Conservation (phyloP, 2,888 invertebrate species). For the Clistopyga incitator region DNA sequence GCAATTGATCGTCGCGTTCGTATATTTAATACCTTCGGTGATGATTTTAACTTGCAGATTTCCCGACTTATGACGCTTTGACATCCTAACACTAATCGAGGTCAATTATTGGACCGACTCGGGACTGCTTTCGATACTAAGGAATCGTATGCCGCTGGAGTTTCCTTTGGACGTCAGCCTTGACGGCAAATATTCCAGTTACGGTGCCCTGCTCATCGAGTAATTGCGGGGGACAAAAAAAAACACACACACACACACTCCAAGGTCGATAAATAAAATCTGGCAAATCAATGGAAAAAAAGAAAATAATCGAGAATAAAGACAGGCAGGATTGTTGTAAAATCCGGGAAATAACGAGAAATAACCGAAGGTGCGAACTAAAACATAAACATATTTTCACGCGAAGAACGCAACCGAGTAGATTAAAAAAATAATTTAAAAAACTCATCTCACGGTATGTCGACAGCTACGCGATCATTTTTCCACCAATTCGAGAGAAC, state of each 20-base stretch:
- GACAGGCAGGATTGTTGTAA: constrained; percentile 38
- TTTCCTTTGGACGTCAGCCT: constrained; percentile 85
- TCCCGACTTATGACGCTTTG: constrained; percentile 93
- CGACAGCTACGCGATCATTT: constrained; percentile 23
- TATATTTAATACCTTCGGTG: constrained; percentile 22
- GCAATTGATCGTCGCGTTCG: background rate
- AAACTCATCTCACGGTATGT: constrained; percentile 4
- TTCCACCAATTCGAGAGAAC: constrained; percentile 2
- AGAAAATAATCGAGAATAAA: constrained; percentile 11
- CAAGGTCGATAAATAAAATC: background rate
- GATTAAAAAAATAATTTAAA: background rate
- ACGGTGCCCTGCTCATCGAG: constrained; percentile 88
- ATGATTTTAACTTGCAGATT: constrained; percentile 85
- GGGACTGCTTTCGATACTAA: constrained; percentile 75
- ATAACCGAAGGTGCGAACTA: background rate
- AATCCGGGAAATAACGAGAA: background rate
- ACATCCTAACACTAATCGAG: constrained; percentile 82
- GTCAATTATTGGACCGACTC: constrained; percentile 78
- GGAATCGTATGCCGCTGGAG: constrained; percentile 78
- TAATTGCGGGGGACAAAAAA: constrained; percentile 77
- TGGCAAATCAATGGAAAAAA: constrained; percentile 27
- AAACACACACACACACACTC: constrained; percentile 20
- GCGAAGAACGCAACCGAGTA: background rate
- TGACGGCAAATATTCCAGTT: constrained; percentile 89
- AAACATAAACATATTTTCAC: constrained; percentile 1